Evolutionary conservation across 2,113 vertebrate species (phyloP).

Genomic region (Thunnus thynnus): DNA sequence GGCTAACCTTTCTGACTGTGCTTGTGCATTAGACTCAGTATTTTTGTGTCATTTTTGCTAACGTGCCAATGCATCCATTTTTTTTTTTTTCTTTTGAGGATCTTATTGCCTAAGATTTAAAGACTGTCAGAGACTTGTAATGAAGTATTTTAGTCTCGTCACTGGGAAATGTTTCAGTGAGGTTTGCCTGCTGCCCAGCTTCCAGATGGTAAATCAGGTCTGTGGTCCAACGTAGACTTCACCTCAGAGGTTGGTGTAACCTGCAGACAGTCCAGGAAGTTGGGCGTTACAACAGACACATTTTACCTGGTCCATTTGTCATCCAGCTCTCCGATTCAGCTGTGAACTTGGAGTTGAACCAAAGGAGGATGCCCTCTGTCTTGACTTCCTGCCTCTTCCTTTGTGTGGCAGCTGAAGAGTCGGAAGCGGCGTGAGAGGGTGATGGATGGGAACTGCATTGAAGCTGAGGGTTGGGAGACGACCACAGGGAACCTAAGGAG

Average conservation of each 20-base stretch:
- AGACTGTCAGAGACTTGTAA: background rate
- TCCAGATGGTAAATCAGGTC: background rate
- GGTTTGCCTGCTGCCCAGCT: background rate
- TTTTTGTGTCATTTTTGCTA: no score
- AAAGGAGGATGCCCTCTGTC: slow-evolving; percentile 43
- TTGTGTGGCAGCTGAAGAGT: slow-evolving; percentile 56
- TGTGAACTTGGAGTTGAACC: slow-evolving; percentile 78
- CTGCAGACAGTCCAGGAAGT: slow-evolving; percentile 14
- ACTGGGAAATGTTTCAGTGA: background rate
- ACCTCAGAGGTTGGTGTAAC: background rate
- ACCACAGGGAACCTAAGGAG: slow-evolving; percentile 50
- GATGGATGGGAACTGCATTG: slow-evolving; percentile 69
- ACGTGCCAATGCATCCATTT: no score
- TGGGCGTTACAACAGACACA: background rate
- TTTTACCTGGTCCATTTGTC: slow-evolving; percentile 36
- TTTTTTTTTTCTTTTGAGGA: no score
- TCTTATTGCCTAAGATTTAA: no score
- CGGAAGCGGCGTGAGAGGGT: slow-evolving; percentile 47
- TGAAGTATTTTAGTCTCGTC: no score
- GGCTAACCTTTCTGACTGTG: no score
- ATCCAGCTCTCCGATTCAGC: slow-evolving; percentile 6
- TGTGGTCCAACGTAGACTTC: background rate
- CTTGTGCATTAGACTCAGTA: no score
- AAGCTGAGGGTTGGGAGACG: slow-evolving; percentile 22
- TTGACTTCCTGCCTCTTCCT: slow-evolving; percentile 49